Base-by-base conservation (phyloP, 1,140 invertebrate species). In the Ceratina australensis region DNA sequence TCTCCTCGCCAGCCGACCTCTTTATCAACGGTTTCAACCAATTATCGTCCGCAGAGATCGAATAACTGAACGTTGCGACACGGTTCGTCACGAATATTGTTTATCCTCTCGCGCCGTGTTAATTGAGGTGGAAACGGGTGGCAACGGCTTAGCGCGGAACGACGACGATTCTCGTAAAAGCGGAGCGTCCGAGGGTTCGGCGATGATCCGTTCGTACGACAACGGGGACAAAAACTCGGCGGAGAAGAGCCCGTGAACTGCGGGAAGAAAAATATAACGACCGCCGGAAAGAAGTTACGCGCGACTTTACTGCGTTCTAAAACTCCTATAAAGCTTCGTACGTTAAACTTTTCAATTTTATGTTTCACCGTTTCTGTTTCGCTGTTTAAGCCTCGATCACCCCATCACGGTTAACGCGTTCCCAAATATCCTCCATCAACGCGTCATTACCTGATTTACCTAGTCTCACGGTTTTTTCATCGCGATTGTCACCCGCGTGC, bases 341-440 rank as follows among this genome's bases (percentile, higher is more conserved):
- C 86, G 89, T 87, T 88, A 89, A 91, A 92, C 88, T 92, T 92
- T 92, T 92, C 91, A 91, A 91, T 92, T 91, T 91, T 91, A 91
- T 84, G 87, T 89, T 86, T 89, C 85, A 75, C 65, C 88, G 69
- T 89, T 83, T 86, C 84, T 42, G 84, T 85, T 83, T 76, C 80
- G 66, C 75, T 61, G 59, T 49, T 56, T 69, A 79, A 71, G 84
- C 79, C 69, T 54, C 52, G 52, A 16, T 54, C 15, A n/a, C n/a
- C 52, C 16, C 2, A 54, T 54, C 33, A 10, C 33, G 33, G 33
- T 42, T 42, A 42, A 54, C 15, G 52, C 15, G 52, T 54, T 16
- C 3, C 15, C 52, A 54, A 54, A 54, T 54, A 16, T 54, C 52
- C 5, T 15, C 52, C 16, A 54, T 54, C 52, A 42, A 18, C 52